phyloP scores from a whole-genome alignment of 2,888 invertebrate genomes.

The Scaptomyza tumidula region DNA sequence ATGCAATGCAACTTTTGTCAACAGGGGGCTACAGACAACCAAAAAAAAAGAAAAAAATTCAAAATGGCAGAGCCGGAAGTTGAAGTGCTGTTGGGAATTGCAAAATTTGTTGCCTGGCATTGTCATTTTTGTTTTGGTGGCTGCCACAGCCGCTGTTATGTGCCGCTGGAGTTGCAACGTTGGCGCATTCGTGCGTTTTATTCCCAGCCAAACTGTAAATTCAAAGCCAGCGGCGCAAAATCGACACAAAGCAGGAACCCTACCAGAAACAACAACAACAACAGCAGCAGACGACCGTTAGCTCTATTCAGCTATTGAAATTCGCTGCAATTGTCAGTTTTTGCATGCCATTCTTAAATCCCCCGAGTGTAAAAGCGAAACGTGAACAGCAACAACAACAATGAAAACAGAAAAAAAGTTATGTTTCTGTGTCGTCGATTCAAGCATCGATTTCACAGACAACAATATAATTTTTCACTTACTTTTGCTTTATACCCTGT shows the following conservation, averaged over 20 bases:
- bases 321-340: conserved; percentile 71
- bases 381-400: conserved; percentile 39
- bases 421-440: conserved; percentile 45
- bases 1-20: conserved; percentile 50
- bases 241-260: conserved; percentile 49
- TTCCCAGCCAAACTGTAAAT: conserved; percentile 76
- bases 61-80: conserved; percentile 68
- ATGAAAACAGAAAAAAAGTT: conserved; percentile 47
- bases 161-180: conserved; percentile 19
- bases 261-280: conserved; percentile 3
- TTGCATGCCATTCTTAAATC: conserved; percentile 56
- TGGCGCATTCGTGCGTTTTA: conserved; percentile 77
- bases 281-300: conserved; percentile 27
- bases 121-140: conserved; percentile 75
- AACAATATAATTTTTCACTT: not conserved
- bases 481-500: conserved; percentile 2
- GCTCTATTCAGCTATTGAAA: conserved; percentile 68
- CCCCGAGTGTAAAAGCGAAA: conserved; percentile 40
- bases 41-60: conserved; percentile 15
- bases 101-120: conserved; percentile 79
- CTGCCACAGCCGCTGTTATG: not conserved
- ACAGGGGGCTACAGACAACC: conserved; percentile 17
- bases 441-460: conserved; percentile 18
- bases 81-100: conserved; percentile 79
- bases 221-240: conserved; percentile 76